Percentiles rank a stretch among this genome's conserved stretches.
Evolutionary conservation across 2,113 vertebrate genomes (phyloP).

Genomic region (Thinocorus orbignyianus): DNA sequence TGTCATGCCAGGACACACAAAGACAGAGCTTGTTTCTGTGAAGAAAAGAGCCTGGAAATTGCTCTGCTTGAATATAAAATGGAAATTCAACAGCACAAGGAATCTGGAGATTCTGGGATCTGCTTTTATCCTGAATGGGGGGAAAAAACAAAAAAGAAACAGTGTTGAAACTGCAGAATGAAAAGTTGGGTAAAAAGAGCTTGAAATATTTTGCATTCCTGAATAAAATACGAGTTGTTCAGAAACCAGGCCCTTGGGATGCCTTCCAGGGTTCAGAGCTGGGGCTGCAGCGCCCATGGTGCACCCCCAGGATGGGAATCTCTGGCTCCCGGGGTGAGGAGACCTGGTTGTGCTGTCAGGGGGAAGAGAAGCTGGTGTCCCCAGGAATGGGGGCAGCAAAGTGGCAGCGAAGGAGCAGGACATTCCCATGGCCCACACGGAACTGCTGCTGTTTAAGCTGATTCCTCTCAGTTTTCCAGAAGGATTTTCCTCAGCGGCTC

Average conservation of each 20-base stretch:
- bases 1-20: conserved; percentile 12
- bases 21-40: background rate
- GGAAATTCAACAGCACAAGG: background rate
- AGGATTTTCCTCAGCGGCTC: background rate
- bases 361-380: background rate
- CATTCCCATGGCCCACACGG: background rate
- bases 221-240: background rate
- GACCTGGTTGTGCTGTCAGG: background rate
- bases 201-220: background rate
- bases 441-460: background rate
- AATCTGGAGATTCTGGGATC: background rate
- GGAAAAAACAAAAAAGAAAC: too few species aligned
- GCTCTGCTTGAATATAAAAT: background rate
- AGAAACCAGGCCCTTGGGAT: background rate
- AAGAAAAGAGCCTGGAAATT: background rate
- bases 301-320: background rate
- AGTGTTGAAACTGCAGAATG: background rate
- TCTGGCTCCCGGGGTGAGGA: background rate
- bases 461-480: background rate
- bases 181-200: background rate
- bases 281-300: background rate
- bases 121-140: background rate
- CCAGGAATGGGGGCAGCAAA: background rate
- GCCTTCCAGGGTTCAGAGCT: background rate
- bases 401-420: too few species aligned